Evolutionary conservation across 2,888 invertebrate species (phyloP), one percentile per base, ranked within the genome.

Genomic region (Tetramorium bicarinatum): DNA sequence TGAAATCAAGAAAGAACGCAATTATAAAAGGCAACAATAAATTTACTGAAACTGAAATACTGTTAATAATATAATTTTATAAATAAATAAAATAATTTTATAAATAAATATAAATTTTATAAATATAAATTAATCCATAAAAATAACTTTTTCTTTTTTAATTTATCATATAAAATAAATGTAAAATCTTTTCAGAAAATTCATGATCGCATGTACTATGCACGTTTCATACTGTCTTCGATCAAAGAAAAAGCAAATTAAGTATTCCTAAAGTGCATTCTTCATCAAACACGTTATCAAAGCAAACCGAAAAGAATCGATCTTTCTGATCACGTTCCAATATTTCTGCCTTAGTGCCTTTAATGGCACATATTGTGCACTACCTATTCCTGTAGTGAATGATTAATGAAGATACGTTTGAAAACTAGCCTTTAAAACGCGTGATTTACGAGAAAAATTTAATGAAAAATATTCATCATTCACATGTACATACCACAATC

Each of bases 351-450:
- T 44, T 66, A 41, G 21, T 25, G 0, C 1, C 21, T 62, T n/a
- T 56, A 54, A 66, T 77, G n/a, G 18, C 25, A 44, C 44, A 44
- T 69, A 67, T 56, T 29, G 41, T 29, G 41, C 18, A 18, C 18
- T 34, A 41, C 15, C n/a, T 69, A 54, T 54, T 67, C 52, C 44
- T 44, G 41, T 11, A 56, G 44, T 18, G 29, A 77, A 77, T 56
- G 41, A 9, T 77, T 77, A 69, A 69, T 56, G 44, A 77, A 69
- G 29, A 9, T 62, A 56, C 9, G 18, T 74, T 18, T 11, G n/a
- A 25, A 52, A 44, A 0, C 41, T 25, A 6, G 13, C n/a, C n/a
- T 29, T 9, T n/a, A 13, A n/a, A 69, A 44, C 38, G 13, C n/a
- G 61, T 61, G 34, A 56, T 41, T 2, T 8, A 13, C 41, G 13